These are phyloP conservation scores for Aurelia aurita complex sp. Pacific DNA, from an alignment of 30 jellyfish, hydroid and myxozoan genomes.

Conservation along the genomic window DNA sequence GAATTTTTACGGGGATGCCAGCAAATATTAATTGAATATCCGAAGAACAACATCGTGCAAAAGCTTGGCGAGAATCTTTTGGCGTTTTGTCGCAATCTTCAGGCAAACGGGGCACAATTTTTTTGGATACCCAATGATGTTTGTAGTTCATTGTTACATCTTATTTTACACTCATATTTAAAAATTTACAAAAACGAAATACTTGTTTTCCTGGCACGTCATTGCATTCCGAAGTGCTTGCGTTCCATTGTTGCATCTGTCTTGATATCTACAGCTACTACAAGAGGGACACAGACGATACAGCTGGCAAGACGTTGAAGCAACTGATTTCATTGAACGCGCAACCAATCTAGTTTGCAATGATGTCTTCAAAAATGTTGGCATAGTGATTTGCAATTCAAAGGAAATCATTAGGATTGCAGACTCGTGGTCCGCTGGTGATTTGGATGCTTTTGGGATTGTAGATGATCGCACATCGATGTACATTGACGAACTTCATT, in stretches of 20 bases:
- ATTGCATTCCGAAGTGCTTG: background rate
- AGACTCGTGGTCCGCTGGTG: conserved; percentile 63
- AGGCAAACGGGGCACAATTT: too few species aligned
- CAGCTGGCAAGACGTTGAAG: conserved; percentile 79
- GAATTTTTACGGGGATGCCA: too few species aligned
- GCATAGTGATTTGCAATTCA: conserved; percentile 43
- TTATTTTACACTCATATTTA: too few species aligned
- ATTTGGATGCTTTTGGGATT: conserved; percentile 43
- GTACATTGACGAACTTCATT: conserved; percentile 57
- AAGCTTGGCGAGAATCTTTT: too few species aligned
- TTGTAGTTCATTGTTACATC: too few species aligned
- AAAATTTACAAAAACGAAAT: background rate
- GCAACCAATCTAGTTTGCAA: conserved; percentile 73
- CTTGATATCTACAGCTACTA: conserved; percentile 39
- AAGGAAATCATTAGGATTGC: conserved; percentile 27
- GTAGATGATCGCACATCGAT: conserved; percentile 17
- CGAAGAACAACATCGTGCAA: too few species aligned
- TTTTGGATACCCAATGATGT: too few species aligned
- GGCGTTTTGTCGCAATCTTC: too few species aligned
- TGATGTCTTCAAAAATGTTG: conserved; percentile 56
- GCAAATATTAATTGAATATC: too few species aligned
- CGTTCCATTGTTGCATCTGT: background rate
- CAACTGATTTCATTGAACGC: conserved; percentile 70
- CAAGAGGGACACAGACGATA: conserved; percentile 52
- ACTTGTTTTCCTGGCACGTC: background rate